phyloP scores from a whole-genome alignment of 2,888 invertebrate species.

The Drosophila prostipennis region DNA sequence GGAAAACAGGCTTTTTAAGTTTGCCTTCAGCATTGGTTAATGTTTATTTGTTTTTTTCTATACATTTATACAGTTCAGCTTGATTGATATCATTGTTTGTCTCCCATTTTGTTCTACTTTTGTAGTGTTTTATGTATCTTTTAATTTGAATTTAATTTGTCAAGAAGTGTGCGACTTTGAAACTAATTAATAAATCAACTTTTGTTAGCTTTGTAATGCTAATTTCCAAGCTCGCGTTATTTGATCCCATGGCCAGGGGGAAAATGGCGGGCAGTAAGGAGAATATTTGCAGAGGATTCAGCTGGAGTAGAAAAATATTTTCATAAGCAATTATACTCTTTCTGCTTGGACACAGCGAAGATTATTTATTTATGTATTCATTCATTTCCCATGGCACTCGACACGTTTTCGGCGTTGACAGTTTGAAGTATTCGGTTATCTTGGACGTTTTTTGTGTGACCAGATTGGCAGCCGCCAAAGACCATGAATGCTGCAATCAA shows the following conservation, averaged over 20 bases:
- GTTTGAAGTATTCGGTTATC: conserved; percentile 51
- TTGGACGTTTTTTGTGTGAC: conserved; percentile 9
- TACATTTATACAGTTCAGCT: conserved; percentile 9
- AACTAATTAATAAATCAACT: conserved; percentile 46
- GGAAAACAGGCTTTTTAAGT: conserved; percentile 23
- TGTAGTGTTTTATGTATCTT: conserved; percentile 25
- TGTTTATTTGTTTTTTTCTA: conserved; percentile 8
- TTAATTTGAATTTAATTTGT: conserved; percentile 53
- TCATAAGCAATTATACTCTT: conserved; percentile 33
- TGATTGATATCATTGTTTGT: conserved; percentile 38
- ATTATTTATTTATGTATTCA: conserved; percentile 28
- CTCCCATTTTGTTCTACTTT: conserved; percentile 31
- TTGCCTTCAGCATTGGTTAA: conserved; percentile 26
- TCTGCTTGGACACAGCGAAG: conserved; percentile 13
- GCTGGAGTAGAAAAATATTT: conserved; percentile 18
- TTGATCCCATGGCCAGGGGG: conserved; percentile 14
- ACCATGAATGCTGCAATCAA: conserved; percentile 47
- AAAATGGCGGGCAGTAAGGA: not conserved
- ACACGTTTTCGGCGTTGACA: conserved; percentile 62
- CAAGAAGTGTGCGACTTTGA: conserved; percentile 31
- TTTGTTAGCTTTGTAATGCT: conserved; percentile 64
- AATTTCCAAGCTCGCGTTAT: conserved; percentile 47
- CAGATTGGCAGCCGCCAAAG: conserved; percentile 71
- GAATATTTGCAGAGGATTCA: conserved; percentile 30
- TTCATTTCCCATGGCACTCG: conserved; percentile 34